Conservation (phyloP, 2,797 vertebrate genomes). For the Carapus acus region DNA sequence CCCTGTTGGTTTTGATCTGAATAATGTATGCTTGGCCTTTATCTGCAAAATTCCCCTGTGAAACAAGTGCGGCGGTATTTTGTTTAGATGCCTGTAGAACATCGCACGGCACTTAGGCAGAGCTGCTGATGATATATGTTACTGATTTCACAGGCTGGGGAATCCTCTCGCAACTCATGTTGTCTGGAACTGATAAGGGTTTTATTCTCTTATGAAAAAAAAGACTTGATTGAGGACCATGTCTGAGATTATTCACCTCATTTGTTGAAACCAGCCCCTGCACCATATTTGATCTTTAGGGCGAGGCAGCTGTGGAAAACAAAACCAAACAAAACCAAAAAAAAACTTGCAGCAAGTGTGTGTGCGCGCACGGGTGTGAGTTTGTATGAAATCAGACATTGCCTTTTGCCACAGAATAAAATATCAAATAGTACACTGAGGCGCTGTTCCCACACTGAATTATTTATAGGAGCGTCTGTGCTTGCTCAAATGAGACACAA, state of each 20-base stretch:
- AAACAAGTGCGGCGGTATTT: constrained; percentile 12
- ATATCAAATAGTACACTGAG: constrained; percentile 68
- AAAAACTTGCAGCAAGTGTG: no score
- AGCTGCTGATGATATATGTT: constrained; percentile 10
- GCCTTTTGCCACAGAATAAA: constrained; percentile 73
- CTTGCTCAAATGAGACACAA: constrained; percentile 63
- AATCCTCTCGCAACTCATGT: neutral
- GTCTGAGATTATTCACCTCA: constrained; percentile 54
- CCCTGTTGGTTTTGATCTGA: constrained; percentile 21
- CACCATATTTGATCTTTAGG: constrained; percentile 42
- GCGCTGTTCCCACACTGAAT: constrained; percentile 64
- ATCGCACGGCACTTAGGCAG: constrained; percentile 5
- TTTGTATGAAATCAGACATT: constrained; percentile 66
- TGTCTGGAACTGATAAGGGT: neutral
- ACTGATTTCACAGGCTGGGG: neutral
- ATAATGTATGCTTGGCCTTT: constrained; percentile 16
- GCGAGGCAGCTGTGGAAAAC: constrained; percentile 26
- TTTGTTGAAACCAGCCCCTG: constrained; percentile 51
- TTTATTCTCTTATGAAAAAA: no score
- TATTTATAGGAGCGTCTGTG: constrained; percentile 70
- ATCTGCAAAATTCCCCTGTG: constrained; percentile 12
- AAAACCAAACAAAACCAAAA: constrained; percentile 15
- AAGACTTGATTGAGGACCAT: constrained; percentile 27
- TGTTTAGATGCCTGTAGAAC: constrained; percentile 4
- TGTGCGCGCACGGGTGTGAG: no score